These are phyloP conservation scores for Cygnus buccinator DNA, from an alignment of 2,113 vertebrate genomes.

Conservation along the genomic window DNA sequence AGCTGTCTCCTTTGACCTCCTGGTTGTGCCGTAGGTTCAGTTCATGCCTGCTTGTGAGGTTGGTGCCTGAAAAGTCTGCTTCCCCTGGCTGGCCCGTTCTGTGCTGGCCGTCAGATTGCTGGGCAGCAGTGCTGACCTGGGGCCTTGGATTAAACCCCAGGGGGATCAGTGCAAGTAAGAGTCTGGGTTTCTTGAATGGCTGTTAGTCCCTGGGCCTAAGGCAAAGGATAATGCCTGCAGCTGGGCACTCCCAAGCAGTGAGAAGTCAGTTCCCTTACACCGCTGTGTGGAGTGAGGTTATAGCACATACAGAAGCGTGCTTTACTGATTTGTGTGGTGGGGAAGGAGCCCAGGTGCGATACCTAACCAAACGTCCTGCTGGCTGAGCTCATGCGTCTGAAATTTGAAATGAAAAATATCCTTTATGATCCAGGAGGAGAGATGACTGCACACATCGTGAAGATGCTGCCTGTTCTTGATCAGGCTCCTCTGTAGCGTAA, in stretches of 20 bases:
- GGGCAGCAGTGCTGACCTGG: neutral
- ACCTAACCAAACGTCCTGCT: neutral
- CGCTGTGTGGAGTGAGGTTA: neutral
- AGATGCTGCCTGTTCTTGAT: neutral
- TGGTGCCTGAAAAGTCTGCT: neutral
- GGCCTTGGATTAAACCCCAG: neutral
- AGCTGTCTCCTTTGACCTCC: neutral
- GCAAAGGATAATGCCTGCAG: neutral
- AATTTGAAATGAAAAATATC: neutral
- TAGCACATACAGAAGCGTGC: too few relatives aligned
- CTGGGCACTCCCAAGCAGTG: neutral
- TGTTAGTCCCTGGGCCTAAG: neutral
- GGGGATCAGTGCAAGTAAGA: too few relatives aligned
- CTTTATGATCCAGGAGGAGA: neutral
- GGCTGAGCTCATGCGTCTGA: neutral
- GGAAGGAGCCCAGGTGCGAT: neutral
- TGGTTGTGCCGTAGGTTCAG: neutral
- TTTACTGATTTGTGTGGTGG: neutral
- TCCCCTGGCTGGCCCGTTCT: neutral
- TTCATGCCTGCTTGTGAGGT: neutral
- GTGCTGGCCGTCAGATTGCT: neutral
- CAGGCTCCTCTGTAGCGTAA: neutral
- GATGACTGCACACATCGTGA: neutral
- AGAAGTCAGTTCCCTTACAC: neutral
- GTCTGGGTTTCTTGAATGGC: neutral